phyloP scores from a whole-genome alignment of 2,113 vertebrate genomes.

The Ptilorrhoa leucosticta region DNA sequence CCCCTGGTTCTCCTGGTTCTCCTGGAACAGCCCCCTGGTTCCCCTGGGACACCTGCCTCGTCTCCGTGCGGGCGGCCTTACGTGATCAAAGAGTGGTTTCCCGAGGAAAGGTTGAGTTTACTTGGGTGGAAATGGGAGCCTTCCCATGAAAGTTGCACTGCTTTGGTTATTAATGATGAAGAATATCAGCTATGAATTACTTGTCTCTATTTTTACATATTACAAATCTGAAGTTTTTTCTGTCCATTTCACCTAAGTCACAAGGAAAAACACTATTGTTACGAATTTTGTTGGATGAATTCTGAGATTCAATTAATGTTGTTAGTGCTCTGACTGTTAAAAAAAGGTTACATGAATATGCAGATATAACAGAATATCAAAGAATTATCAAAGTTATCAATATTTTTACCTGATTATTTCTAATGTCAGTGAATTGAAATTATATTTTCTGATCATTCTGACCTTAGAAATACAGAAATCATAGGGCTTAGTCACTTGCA shows the following conservation, averaged over 20 bases:
- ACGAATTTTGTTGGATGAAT: not conserved
- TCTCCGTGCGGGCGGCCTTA: rapidly evolving
- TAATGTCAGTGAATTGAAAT: not conserved
- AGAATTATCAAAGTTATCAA: not conserved
- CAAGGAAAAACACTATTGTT: not conserved
- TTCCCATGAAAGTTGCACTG: rapidly evolving
- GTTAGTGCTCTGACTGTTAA: not conserved
- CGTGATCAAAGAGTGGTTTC: rapidly evolving
- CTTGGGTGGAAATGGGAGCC: not conserved
- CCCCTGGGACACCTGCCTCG: not conserved
- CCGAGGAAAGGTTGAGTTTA: rapidly evolving
- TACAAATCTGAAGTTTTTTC: not conserved
- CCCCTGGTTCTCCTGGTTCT: not conserved
- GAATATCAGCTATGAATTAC: not conserved
- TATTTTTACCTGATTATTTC: not conserved
- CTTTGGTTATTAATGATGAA: not conserved
- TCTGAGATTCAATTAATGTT: not conserved
- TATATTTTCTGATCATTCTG: not conserved
- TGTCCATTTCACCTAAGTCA: rapidly evolving
- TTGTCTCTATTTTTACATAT: rapidly evolving
- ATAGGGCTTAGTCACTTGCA: not conserved
- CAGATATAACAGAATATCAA: not conserved
- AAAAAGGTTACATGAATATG: not conserved
- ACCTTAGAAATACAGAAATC: not conserved
- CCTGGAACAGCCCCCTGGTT: too few species aligned